Base-by-base conservation (phyloP, 2,113 vertebrate genomes). In the Pteropus alecto region DNA sequence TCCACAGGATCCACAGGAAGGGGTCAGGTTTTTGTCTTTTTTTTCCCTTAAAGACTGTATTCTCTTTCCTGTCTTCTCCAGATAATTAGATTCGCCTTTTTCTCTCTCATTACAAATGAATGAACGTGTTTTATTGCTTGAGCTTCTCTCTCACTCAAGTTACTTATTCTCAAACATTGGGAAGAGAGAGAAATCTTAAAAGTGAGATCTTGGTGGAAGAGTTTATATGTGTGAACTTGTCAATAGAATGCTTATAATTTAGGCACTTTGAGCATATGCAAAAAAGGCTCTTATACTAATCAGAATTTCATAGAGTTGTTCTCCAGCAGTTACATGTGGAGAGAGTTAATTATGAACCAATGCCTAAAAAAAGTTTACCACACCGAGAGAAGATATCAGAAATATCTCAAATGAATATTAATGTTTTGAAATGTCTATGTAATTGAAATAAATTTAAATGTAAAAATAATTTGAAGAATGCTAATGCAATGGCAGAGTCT, bases 361-460 rank as follows among this genome's bases (percentile, higher is more conserved):
- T 56, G 87, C 92, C 86, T 96, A 81, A 94, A 97, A 97, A 95
- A 96, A 87, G 92, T 97, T 97, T 83, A 97, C 92, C 92, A 87
- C 78, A 89, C 88, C 3, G 16, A 97, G 97, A 96, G 95, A 95
- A 71, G 92, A 87, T 97, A 97, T 97, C 97, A 97, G 93, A 87
- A 93, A 96, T 97, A 97, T 96, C 96, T 93, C 97, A 97, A 97
- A 97, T 97, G 97, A 98, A 98, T 98, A 97, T 98, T 98, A 98
- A 97, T 97, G 92, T 96, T 97, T 97, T 96, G 89, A 97, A 97
- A 95, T 97, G 96, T 97, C 97, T 97, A 76, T 97, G 97, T 98
- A 97, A 97, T 97, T 97, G 96, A 97, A 98, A 97, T 97, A 93
- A 97, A 96, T 97, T 97, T 98, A 97, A 97, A 97, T 95, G 96